A percentile compares a stretch with the other conserved stretches of the same genome.
Evolutionary conservation across 2,113 vertebrate genomes (phyloP).

Genomic region (Tragelaphus imberbis): DNA sequence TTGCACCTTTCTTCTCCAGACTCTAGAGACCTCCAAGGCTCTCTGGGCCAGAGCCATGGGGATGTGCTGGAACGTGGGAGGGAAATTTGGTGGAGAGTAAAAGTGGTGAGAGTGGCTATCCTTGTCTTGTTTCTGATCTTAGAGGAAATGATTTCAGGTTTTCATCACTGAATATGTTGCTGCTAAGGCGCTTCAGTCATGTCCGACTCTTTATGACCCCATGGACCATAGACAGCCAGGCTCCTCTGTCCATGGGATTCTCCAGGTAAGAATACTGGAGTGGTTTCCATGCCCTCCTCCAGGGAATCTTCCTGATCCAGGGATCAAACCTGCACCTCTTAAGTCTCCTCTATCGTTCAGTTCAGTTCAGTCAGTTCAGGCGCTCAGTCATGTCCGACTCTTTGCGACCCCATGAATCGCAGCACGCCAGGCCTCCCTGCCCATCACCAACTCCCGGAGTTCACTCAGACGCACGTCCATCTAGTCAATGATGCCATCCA

Average conservation of each 20-base stretch:
- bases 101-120: not conserved
- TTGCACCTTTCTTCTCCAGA: not conserved
- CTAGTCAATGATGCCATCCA: no score
- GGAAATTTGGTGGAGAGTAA: not conserved
- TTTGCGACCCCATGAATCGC: no score
- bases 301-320: not conserved
- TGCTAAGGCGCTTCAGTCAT: not conserved
- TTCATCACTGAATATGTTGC: not conserved
- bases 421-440: no score
- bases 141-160: not conserved
- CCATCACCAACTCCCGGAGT: no score
- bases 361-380: no score
- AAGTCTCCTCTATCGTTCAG: not conserved
- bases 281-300: not conserved
- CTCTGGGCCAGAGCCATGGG: not conserved
- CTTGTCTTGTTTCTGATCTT: not conserved
- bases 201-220: fast-evolving
- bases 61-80: not conserved
- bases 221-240: not conserved
- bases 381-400: no score
- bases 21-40: not conserved
- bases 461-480: no score
- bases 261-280: not conserved
- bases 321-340: not conserved
- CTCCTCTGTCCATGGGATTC: not conserved